Base-by-base conservation (phyloP, 2,888 invertebrate genomes). In the Xanthia togata region DNA sequence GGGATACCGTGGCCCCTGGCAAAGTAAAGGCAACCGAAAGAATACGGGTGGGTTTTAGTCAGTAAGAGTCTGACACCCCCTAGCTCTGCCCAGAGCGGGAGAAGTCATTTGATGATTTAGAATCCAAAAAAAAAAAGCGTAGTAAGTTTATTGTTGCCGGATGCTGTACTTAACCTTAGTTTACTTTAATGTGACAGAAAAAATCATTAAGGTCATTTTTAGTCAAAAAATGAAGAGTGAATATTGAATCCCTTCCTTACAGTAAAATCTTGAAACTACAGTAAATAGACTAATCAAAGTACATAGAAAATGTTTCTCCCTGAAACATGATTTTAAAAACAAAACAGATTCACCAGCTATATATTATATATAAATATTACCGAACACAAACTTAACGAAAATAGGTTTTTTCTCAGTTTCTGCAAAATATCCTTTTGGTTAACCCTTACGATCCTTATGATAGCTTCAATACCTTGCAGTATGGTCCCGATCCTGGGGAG, bases 381-480 rank as follows among this genome's bases (percentile, higher is more conserved):
- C 14, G 26, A 50, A 23, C 26, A 35, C n/a, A 65, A 38, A 53
- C 55, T 65, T 50, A 65, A 0, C 23, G 50, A 68, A 59, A 31
- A 14, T 9, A 6, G 0, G 6, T 20, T 35, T 84, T 74, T 77
- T 57, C 67, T 50, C n/a, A 63, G 59, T 60, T 57, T 64, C 35
- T 62, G 44, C 26, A 23, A 53, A 57, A 53, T 35, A 31, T 20
- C 12, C 12, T n/a, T 76, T 50, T 65, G 35, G 44, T 67, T 41
- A 64, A 44, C 53, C 53, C 5, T 35, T 78, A 35, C 2, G 26
- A 35, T 55, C 35, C 50, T 53, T 71, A 38, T 26, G 55, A 64
- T 53, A 62, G 71, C 59, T 74, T 70, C 59, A 73, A 65, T 76
- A 73, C 44, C 63, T 35, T 68, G 14, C 64, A n/a, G 67, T 64